Conservation (phyloP, 2,113 vertebrate species). For the Apistogramma diplotaenia region DNA sequence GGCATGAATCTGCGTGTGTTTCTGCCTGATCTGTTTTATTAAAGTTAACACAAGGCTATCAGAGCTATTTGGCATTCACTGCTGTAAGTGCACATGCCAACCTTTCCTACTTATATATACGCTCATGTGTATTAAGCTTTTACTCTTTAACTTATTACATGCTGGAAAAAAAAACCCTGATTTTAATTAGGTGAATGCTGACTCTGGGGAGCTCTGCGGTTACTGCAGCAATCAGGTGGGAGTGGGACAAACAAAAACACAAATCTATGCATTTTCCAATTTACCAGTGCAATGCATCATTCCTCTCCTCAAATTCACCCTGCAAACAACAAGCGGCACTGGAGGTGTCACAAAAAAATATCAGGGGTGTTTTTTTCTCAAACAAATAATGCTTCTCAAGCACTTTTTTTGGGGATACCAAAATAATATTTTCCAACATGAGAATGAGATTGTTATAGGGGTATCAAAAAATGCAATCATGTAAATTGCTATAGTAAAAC, state of each 20-base stretch:
- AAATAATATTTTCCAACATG: neutral
- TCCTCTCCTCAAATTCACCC: neutral
- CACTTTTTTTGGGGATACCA: neutral
- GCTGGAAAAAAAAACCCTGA: neutral
- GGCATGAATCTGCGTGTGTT: neutral
- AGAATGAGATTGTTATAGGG: neutral
- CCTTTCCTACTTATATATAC: neutral
- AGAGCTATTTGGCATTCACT: neutral
- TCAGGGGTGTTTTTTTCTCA: neutral
- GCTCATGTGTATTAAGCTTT: neutral
- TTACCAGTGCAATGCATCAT: neutral
- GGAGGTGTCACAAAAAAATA: neutral
- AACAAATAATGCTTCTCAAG: neutral
- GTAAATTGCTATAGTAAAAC: neutral
- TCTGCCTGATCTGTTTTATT: neutral
- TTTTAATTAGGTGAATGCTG: neutral
- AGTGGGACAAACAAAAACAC: slow-evolving; percentile 9
- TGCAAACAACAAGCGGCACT: neutral
- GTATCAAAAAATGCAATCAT: neutral
- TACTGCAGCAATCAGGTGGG: neutral
- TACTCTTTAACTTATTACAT: neutral
- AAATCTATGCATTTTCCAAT: slow-evolving; percentile 12
- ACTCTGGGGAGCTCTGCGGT: neutral
- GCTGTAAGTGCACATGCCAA: neutral
- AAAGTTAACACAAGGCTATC: neutral